Evolutionary conservation across 2,797 vertebrate genomes (phyloP), one percentile per base, ranked within the genome.

Genomic region (Yasuhikotakia modesta): DNA sequence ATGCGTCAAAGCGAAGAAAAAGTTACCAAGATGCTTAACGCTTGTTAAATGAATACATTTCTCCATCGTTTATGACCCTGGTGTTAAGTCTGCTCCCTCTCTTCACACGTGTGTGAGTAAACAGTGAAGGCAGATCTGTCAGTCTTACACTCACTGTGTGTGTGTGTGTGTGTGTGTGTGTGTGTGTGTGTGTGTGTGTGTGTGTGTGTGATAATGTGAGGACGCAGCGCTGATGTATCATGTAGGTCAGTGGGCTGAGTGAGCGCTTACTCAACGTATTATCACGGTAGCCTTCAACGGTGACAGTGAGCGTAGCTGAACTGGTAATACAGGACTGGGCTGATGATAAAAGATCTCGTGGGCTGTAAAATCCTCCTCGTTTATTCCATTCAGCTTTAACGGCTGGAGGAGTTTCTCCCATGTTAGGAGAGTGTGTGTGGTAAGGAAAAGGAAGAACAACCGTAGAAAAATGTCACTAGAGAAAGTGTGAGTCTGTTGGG

Each of bases 351-450:
- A 16, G 10, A 35, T 39, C 27, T 61, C 16, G 53, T 32, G 69
- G 55, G 66, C 3, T 58, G 63, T 58, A n/a, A 60, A 35, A 21
- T 27, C 19, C 65, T 69, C 43, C 74, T 76, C 43, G 0, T 50
- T 69, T 24, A 4, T 76, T 76, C 65, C 74, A 22, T 21, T 57
- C 22, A 58, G 13, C 53, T 32, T 5, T 35, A 21, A 73, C 30
- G 6, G 55, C 24, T 52, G 61, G 22, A 27, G 27, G 74, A 50
- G 72, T 74, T 52, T 64, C 53, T 74, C 60, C 72, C 46, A 74
- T 74, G 70, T 72, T 43, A 43, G 11, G 50, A 24, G 53, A 66
- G 66, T 17, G 78, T 76, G 52, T 66, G 63, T 69, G 43, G 43
- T 68, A 11, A 17, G 65, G 74, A 35, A 24, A 69, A n/a, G 65